Evolutionary conservation across 2,113 vertebrate genomes (phyloP).

Genomic region (Meriones unguiculatus): DNA sequence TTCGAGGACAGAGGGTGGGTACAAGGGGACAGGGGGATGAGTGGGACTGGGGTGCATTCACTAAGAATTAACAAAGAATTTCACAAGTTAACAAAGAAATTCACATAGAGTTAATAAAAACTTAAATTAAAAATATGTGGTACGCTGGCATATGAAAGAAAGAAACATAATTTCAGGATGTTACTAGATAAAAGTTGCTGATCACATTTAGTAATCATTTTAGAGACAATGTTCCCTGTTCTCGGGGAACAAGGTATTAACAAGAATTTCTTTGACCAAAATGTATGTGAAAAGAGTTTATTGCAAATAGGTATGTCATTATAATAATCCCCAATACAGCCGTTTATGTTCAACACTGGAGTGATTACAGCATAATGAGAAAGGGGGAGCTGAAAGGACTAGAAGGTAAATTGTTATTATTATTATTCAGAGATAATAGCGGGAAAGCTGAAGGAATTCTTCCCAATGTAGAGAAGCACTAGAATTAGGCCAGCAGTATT

Average conservation of each 20-base stretch:
- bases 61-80: too few relatives aligned
- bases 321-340: background rate
- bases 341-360: background rate
- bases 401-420: background rate
- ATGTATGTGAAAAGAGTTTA: background rate
- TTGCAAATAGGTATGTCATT: background rate
- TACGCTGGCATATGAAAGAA: background rate
- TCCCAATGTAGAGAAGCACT: background rate
- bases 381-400: background rate
- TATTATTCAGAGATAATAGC: constrained; percentile 2
- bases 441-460: constrained; percentile 36
- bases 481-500: background rate
- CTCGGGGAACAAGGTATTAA: constrained; percentile 13
- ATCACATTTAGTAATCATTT: constrained; percentile 28
- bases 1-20: too few relatives aligned
- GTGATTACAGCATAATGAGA: background rate
- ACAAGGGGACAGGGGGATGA: too few relatives aligned
- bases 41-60: too few relatives aligned
- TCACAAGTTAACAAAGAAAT: too few relatives aligned
- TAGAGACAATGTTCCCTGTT: background rate
- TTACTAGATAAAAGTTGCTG: constrained; percentile 20
- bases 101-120: background rate
- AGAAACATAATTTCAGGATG: constrained; percentile 8
- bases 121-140: background rate
- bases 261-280: constrained; percentile 38